A percentile compares a stretch with the other conserved stretches of the same genome.
phyloP scores from a whole-genome alignment of 53 echinoderm and acorn worm species.

The Patiria pectinifera region DNA sequence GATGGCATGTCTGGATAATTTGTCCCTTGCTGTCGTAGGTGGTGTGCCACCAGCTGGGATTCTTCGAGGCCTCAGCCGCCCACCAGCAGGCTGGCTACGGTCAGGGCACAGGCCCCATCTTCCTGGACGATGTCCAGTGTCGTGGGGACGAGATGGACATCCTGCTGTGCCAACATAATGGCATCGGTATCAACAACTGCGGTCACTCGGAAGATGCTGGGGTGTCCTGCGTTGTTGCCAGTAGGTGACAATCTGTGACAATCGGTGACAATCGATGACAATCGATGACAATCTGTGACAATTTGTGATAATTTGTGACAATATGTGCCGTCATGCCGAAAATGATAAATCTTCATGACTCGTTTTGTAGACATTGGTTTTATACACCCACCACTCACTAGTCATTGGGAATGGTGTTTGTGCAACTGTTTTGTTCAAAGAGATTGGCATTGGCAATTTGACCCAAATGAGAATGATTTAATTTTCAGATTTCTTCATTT shows the following conservation, averaged over 20 bases:
- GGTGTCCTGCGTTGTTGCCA: slow-evolving; percentile 35
- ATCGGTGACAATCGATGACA: too few relatives aligned
- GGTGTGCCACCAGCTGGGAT: slow-evolving; percentile 71
- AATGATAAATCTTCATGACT: too few relatives aligned
- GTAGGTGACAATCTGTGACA: slow-evolving; percentile 8
- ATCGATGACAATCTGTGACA: too few relatives aligned
- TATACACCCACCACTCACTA: too few relatives aligned
- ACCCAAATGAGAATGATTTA: too few relatives aligned
- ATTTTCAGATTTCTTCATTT: too few relatives aligned
- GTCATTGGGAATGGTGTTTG: too few relatives aligned
- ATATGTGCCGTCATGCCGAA: too few relatives aligned
- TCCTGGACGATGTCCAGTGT: slow-evolving; percentile 68
- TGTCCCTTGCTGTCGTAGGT: slow-evolving; percentile 27
- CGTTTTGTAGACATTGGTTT: too few relatives aligned
- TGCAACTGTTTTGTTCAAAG: too few relatives aligned
- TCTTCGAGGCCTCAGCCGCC: slow-evolving; percentile 41
- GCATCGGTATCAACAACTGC: slow-evolving; percentile 63
- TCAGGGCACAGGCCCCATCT: slow-evolving; percentile 59
- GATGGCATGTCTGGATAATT: background rate
- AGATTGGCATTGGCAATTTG: too few relatives aligned
- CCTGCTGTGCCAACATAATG: slow-evolving; percentile 41
- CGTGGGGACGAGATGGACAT: slow-evolving; percentile 58
- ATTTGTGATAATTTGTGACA: too few relatives aligned
- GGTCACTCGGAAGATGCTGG: slow-evolving; percentile 71
- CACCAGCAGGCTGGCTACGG: slow-evolving; percentile 57